Evolutionary conservation across 2,888 invertebrate genomes (phyloP), one percentile per base, ranked within the genome.

Genomic region (Lycia hirtaria): DNA sequence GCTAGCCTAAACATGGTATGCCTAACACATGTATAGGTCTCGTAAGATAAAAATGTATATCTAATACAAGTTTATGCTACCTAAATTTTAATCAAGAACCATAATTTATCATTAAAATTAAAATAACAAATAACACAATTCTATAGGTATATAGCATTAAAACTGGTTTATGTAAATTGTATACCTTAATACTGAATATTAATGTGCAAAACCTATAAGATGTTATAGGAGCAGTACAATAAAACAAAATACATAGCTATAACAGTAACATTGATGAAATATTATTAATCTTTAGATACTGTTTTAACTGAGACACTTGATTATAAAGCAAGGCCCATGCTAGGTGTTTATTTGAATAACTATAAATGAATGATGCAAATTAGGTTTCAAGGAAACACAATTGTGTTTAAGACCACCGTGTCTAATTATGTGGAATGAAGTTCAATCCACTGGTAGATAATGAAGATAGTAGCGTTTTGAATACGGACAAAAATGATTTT

Each of bases 301-400:
- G n/a, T n/a, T n/a, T n/a, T n/a, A 52, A 57, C 37, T 40, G 38
- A 35, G 40, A n/a, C 15, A 24, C 17, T 40, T 40, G 32, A 44
- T 35, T 49, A 37, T 12, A 14, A 57, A 24, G n/a, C 28, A 22
- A 48, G 38, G 65, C 65, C 72, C 76, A 80, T 76, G 80, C 75
- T 75, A 58, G 37, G 60, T 57, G 49, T 26, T 37, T 75, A 81
- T 85, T 85, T 76, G 81, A 84, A 85, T 81, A 77, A 65, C 73
- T 69, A 63, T 69, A 70, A 63, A 73, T 69, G 68, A 80, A 69
- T 68, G 72, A 85, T 86, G 85, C 76, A 85, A 89, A 88, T 87
- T 81, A 82, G 73, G 68, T 65, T 79, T 87, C 87, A 88, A 85
- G 86, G 84, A 85, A 83, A 85, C 71, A 68, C 54, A 73, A 70